Base-by-base conservation (phyloP, 2,113 vertebrate genomes). In the Zosterops lateralis region DNA sequence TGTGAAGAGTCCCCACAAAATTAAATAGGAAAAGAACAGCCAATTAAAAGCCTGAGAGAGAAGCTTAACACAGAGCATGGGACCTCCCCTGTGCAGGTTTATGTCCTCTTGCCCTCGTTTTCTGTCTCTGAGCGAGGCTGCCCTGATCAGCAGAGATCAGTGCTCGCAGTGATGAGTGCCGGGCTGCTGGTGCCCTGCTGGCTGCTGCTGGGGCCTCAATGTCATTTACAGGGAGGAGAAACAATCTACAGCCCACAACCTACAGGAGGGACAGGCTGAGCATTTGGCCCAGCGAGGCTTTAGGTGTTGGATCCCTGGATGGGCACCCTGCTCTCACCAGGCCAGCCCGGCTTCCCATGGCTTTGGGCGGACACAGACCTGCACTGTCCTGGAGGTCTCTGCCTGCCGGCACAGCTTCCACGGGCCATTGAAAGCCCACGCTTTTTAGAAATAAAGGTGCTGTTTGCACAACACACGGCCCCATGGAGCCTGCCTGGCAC, bases 391-490 rank as follows among this genome's bases (percentile, higher is more conserved):
- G 28, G 19, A 13, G 29, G 32, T 54, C 51, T 53, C 47, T 32
- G n/a, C 56, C 77, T 61, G 71, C 44, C 14, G 25, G n/a, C 48
- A 19, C 6, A 57, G 58, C 50, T 65, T 58, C 53, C n/a, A 42
- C 17, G 44, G 57, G 29, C 32, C 48, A 15, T 47, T 65, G 44
- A 24, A 44, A 90, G 12, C 31, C 12, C 29, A 12, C 1, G 1
- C 2, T 10, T 62, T 53, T 72, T 38, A 29, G 50, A 71, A 70
- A 66, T 38, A 17, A 73, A 70, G 19, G 10, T 29, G 2, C 58
- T 48, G 17, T 61, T 83, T 50, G 40, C 56, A 40, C 0, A 2
- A 2, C 32, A 3, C 0, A 0, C 6, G 8, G 51, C 40, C 32
- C 22, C 5, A 1, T 1, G 1, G 61, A 75, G 29, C 57, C 44